These are phyloP conservation scores for Esox masquinongy DNA, from an alignment of 2,797 vertebrate genomes.

Conservation along the genomic window DNA sequence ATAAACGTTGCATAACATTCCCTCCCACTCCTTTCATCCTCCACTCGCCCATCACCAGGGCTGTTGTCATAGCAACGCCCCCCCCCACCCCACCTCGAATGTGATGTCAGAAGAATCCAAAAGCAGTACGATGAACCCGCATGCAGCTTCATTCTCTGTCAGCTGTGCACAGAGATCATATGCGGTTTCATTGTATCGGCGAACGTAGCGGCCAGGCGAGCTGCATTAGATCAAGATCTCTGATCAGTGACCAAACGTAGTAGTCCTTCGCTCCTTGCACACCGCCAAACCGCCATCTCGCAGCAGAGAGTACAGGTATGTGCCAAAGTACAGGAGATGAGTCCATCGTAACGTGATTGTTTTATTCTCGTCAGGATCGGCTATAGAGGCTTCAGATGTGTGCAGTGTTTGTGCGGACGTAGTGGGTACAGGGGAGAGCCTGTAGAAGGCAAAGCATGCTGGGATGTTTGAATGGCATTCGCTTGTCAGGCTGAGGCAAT, in stretches of 20 bases:
- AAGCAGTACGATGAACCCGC: slow-evolving; percentile 69
- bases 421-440: not conserved
- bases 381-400: not conserved
- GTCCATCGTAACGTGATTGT: not conserved
- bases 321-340: not conserved
- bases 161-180: slow-evolving; percentile 59
- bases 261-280: no score
- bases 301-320: slow-evolving; percentile 59
- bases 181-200: slow-evolving; percentile 45
- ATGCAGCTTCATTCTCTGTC: slow-evolving; percentile 64
- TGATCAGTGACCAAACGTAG: slow-evolving; percentile 33
- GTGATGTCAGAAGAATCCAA: slow-evolving; percentile 61
- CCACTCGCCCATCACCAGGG: slow-evolving; percentile 57
- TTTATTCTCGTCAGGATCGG: slow-evolving; percentile 26
- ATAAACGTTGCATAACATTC: slow-evolving; percentile 77
- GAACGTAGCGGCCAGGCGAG: slow-evolving; percentile 18
- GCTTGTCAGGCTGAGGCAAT: not conserved
- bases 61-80: slow-evolving; percentile 76
- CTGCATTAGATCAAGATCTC: slow-evolving; percentile 26
- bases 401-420: not conserved
- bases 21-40: slow-evolving; percentile 65
- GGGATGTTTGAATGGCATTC: not conserved
- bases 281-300: slow-evolving; percentile 9
- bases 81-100: slow-evolving; percentile 43
- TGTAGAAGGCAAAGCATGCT: not conserved